Evolutionary conservation across 2,113 vertebrate genomes (phyloP).

Genomic region (Aspidoscelis tigris): DNA sequence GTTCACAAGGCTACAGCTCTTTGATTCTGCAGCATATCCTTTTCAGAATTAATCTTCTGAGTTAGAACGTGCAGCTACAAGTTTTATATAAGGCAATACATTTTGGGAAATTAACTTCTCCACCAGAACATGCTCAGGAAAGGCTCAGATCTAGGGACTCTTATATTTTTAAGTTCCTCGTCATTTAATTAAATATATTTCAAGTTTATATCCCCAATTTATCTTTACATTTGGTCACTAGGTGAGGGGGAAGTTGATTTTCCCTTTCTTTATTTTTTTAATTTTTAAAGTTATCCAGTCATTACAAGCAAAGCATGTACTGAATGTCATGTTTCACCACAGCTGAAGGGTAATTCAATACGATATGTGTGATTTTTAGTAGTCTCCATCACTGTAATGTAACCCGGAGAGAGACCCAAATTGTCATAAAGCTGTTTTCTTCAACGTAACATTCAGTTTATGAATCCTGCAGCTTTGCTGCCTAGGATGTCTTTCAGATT

Average conservation of each 20-base stretch:
- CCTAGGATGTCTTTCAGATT: not conserved
- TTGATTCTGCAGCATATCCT: constrained; percentile 21
- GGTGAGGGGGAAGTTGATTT: not conserved
- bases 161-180: constrained; percentile 21
- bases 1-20: not conserved
- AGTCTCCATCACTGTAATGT: not conserved
- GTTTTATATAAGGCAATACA: constrained; percentile 47
- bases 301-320: constrained; percentile 1
- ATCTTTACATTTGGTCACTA: constrained; percentile 8
- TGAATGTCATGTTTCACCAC: not conserved
- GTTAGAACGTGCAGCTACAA: constrained; percentile 23
- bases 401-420: not conserved
- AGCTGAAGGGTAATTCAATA: not conserved
- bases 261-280: too few species aligned
- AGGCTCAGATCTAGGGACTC: constrained; percentile 18
- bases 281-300: not conserved
- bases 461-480: not conserved
- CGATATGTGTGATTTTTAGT: not conserved
- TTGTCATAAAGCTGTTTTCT: not conserved
- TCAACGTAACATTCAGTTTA: not conserved
- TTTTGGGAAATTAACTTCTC: constrained; percentile 48
- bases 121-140: constrained; percentile 32
- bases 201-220: constrained; percentile 10
- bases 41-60: constrained; percentile 48
- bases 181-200: constrained; percentile 26